Evolutionary conservation across 2,113 vertebrate species (phyloP).

Genomic region (Piaya cayana): DNA sequence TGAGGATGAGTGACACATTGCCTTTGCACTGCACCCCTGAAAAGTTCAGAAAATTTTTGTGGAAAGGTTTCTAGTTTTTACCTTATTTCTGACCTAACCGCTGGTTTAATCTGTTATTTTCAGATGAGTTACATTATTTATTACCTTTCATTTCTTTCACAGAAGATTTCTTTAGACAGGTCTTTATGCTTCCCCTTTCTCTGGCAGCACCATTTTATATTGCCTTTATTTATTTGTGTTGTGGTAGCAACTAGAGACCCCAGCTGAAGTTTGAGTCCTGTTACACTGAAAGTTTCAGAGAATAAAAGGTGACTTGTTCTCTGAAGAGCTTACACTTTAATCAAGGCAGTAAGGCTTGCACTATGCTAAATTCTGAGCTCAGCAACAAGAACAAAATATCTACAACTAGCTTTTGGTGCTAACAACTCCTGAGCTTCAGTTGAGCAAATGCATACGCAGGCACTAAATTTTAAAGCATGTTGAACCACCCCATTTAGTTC

Average conservation of each 20-base stretch:
- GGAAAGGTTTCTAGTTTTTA: not conserved
- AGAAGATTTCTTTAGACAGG: not conserved
- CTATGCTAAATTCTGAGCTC: not conserved
- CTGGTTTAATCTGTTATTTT: slow-evolving; percentile 3
- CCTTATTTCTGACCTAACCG: not conserved
- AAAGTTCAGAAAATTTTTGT: not conserved
- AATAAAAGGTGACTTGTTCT: not conserved
- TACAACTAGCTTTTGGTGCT: not conserved
- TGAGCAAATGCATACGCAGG: accelerated
- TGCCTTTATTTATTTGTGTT: not conserved
- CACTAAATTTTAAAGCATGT: not conserved
- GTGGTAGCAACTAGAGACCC: not conserved
- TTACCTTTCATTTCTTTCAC: not conserved
- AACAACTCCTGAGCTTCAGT: not conserved
- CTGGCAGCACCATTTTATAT: not conserved
- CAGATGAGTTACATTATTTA: not conserved
- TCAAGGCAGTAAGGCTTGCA: not conserved
- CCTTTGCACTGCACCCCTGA: not conserved
- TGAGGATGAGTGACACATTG: not conserved
- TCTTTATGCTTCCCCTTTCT: not conserved
- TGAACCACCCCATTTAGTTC: slow-evolving; percentile 20
- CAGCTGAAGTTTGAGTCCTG: not conserved
- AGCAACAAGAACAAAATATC: not conserved
- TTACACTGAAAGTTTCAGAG: accelerated
- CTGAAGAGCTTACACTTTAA: not conserved